These are phyloP conservation scores for Macrosteles quadrilineatus DNA, from an alignment of 1,140 invertebrate species.

Conservation along the genomic window DNA sequence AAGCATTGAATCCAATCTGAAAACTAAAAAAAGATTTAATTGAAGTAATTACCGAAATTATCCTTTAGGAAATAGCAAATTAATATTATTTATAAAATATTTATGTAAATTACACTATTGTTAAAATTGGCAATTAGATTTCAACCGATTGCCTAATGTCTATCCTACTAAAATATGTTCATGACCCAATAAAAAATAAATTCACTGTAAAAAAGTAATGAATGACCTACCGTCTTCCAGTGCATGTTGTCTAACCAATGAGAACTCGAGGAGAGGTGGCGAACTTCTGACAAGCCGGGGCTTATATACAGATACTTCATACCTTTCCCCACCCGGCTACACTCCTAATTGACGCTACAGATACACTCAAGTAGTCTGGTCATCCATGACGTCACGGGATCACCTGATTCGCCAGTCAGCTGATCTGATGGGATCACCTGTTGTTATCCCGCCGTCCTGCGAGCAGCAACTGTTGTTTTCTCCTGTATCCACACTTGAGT, in stretches of 20 bases:
- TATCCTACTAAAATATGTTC: background rate
- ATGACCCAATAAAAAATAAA: background rate
- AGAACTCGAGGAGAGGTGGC: background rate
- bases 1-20: no score
- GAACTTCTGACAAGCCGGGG: conserved; percentile 4
- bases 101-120: background rate
- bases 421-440: no score
- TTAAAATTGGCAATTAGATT: background rate
- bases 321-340: conserved; percentile 16
- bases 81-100: background rate
- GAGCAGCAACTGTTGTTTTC: no score
- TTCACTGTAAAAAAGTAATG: background rate
- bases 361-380: conserved; percentile 23
- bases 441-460: no score
- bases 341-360: conserved; percentile 11
- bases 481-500: no score
- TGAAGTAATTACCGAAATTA: background rate
- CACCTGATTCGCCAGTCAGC: no score
- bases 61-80: background rate
- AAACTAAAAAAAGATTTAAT: no score
- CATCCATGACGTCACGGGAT: background rate
- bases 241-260: background rate
- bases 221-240: conserved; percentile 19
- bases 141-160: background rate
- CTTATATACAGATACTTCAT: conserved; percentile 28